Conservation (phyloP, 1,140 invertebrate species). For the Notospermus geniculatus region DNA sequence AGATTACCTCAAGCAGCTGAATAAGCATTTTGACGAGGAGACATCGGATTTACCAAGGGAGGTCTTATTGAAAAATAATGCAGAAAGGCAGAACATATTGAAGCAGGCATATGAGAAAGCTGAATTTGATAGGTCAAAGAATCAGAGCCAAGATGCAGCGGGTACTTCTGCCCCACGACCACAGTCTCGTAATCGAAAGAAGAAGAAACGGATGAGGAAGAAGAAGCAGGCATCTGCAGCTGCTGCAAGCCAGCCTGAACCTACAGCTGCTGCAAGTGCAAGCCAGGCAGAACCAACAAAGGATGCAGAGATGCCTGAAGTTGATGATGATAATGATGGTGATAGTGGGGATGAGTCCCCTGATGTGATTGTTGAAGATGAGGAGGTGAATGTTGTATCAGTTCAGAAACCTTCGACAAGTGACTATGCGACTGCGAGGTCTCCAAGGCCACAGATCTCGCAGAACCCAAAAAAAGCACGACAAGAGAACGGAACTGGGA, state of each 20-base stretch:
- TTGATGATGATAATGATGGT: not conserved
- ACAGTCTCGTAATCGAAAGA: too few species aligned
- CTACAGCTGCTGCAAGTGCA: too few species aligned
- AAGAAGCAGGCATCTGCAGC: too few species aligned
- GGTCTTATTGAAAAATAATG: not conserved
- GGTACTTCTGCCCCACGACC: too few species aligned
- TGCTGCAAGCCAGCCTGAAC: too few species aligned
- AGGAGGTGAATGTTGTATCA: not conserved
- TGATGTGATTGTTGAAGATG: not conserved
- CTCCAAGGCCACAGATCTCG: not conserved
- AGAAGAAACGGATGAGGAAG: too few species aligned
- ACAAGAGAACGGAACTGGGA: not conserved
- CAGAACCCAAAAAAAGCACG: not conserved
- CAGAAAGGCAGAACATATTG: constrained; percentile 1
- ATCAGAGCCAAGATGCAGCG: too few species aligned
- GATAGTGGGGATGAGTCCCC: not conserved
- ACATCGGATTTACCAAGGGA: not conserved
- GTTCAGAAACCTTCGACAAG: not conserved
- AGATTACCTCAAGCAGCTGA: not conserved
- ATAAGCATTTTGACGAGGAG: not conserved
- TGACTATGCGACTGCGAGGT: not conserved
- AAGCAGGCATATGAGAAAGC: not conserved
- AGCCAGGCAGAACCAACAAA: too few species aligned
- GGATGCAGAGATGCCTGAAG: not conserved
- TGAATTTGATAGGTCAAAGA: too few species aligned